phyloP scores from a whole-genome alignment of 2,113 vertebrate species.

The Mola mola region DNA sequence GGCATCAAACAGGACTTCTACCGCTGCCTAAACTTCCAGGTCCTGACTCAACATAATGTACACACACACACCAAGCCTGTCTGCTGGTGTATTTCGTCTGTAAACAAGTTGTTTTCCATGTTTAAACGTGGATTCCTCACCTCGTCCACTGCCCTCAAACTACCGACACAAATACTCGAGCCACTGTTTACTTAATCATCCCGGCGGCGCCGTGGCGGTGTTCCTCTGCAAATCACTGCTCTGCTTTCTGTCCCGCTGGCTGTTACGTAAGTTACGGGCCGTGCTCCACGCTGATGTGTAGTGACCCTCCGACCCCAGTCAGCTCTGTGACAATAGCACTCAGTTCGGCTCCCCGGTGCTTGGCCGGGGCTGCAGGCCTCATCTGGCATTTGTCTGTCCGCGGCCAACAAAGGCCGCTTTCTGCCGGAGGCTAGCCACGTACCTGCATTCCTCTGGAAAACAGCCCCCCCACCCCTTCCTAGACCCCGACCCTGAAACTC shows the following conservation, averaged over 20 bases:
- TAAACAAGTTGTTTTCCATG: neutral
- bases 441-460: conserved; percentile 55
- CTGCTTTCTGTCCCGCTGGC: conserved; percentile 39
- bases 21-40: conserved; percentile 73
- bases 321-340: conserved; percentile 40
- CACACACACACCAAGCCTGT: too few species aligned
- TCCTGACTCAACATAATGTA: too few species aligned
- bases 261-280: conserved; percentile 52
- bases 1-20: conserved; percentile 57
- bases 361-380: conserved; percentile 10
- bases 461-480: conserved; percentile 1
- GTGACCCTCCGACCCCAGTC: conserved; percentile 35
- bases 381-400: conserved; percentile 23
- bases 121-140: neutral
- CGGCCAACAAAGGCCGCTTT: conserved; percentile 44
- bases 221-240: conserved; percentile 36
- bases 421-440: conserved; percentile 27
- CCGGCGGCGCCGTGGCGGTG: conserved; percentile 2
- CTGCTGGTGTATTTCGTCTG: too few species aligned
- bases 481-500: neutral
- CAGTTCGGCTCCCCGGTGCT: conserved; percentile 19
- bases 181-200: conserved; percentile 30
- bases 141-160: conserved; percentile 3
- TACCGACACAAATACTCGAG: conserved; percentile 25
- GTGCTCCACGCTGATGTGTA: conserved; percentile 41